phyloP scores from a whole-genome alignment of 2,888 invertebrate species.

The Drosophila acutilabella region DNA sequence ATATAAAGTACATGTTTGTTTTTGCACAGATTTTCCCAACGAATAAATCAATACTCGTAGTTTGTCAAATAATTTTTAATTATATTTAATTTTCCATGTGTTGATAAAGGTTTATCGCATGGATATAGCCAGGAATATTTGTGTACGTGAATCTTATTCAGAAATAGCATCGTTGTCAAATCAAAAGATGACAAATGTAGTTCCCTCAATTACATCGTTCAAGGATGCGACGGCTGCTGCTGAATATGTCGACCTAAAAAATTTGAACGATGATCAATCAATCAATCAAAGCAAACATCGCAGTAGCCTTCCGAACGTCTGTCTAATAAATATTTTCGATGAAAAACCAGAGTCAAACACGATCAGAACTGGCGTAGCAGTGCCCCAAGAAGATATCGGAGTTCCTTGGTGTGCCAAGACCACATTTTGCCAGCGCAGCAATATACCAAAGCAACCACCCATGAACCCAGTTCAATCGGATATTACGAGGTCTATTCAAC shows the following conservation, averaged over 20 bases:
- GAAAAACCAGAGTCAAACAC: conserved; percentile 24
- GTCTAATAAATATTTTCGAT: conserved; percentile 73
- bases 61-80: too few relatives aligned
- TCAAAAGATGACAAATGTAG: conserved; percentile 18
- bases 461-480: conserved; percentile 14
- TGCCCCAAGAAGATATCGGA: conserved; percentile 13
- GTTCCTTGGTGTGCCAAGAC: conserved; percentile 64
- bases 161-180: conserved; percentile 56
- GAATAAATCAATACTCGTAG: too few relatives aligned
- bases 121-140: conserved; percentile 93
- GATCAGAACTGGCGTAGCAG: background rate
- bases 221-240: conserved; percentile 31
- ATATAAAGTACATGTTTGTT: too few relatives aligned
- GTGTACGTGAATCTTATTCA: conserved; percentile 86
- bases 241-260: conserved; percentile 31
- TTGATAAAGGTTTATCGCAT: conserved; percentile 87
- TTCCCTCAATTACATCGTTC: conserved; percentile 23
- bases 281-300: conserved; percentile 68
- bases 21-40: too few relatives aligned
- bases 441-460: conserved; percentile 32
- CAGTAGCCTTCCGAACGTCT: conserved; percentile 83
- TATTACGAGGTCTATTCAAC: conserved; percentile 3
- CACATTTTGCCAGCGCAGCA: conserved; percentile 52
- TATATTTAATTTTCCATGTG: background rate
- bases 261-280: conserved; percentile 31